Base-by-base conservation (phyloP, 2,113 vertebrate species). In the Mola mola region DNA sequence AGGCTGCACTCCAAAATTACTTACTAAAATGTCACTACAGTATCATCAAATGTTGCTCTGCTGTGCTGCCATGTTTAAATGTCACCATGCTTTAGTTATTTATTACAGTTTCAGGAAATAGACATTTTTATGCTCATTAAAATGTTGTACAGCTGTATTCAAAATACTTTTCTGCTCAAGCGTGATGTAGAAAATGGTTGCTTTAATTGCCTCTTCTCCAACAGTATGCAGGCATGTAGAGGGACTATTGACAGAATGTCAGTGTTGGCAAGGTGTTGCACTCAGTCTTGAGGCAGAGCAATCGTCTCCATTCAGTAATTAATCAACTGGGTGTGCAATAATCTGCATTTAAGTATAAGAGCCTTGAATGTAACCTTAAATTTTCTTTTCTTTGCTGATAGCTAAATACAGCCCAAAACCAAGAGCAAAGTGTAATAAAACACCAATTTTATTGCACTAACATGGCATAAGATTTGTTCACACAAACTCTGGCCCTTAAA, bases 381-480 rank as follows among this genome's bases (percentile, higher is more conserved):
- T 64, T n/a, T n/a, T n/a, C 42, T 62, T 80, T 77, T 57, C 56
- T 12, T 26, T 10, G 42, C 60, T 51, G 68, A 63, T 72, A 33
- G 78, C 51, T 52, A 64, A 72, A 73, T 47, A 49, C 47, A 64
- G 43, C 72, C 36, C 50, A 66, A 59, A 73, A 70, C 62, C 73
- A 43, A 47, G 47, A 65, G 49, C 48, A 38, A 22, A 5, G 62
- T 40, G 19, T 69, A 58, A 67, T 78, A 80, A 85, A 83, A 79
- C 60, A 71, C 38, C 4, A 2, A 33, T 65, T 79, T 73, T 85
- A 87, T 76, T 83, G 67, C 80, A 63, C 67, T 61, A 82, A 82
- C 75, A 80, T 61, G 66, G 76, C 70, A 77, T 77, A 83, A 82
- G 74, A 52, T 70, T 75, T 78, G 80, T 81, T 72, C 43, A 36